Base-by-base conservation (phyloP, 2,888 invertebrate genomes). In the Megalurothrips usitatus region DNA sequence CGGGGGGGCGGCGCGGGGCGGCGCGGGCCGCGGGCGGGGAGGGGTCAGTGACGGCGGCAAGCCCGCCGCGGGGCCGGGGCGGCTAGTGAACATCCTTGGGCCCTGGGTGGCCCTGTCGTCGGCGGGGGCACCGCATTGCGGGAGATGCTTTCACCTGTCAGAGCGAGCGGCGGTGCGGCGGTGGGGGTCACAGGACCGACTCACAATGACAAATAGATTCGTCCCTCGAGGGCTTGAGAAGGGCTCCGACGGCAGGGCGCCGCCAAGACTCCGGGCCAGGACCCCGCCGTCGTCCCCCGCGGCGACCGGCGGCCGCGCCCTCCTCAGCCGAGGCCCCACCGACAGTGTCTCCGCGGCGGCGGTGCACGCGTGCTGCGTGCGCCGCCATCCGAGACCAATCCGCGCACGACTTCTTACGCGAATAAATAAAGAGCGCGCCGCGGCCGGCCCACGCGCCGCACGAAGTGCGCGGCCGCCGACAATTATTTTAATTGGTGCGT, bases 91-190 rank as follows among this genome's bases (percentile, higher is more conserved):
- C 52, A 17, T 12, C 52, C 52, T 19, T 52, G 52, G 1, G 19
- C 52, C 58, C 58, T 43, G 58, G 58, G 58, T 58, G 58, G 58
- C 52, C 52, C 14, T 52, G 52, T 43, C 34, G 34, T 43, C 34
- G 34, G 34, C 34, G 34, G 34, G 34, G 34, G 34, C 34, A 43
- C 6, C 34, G 34, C 34, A 6, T 43, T 43, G 34, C 34, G 6
- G 52, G 52, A 2, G 52, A 26, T 23, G 26, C 68, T 75, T 75
- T 75, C 68, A 75, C 68, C 68, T 75, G 68, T 75, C 68, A 75
- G 26, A 26, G 26, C 68, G 34, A 6, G 3, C 34, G 34, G 34
- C 34, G 34, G 34, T 43, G 34, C 3, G 34, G 34, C 52, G 14
- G 11, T 52, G n/a, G 52, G 11, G 11, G 52, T 14, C 11, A 52